These are phyloP conservation scores for Austrofundulus limnaeus DNA, from an alignment of 2,113 vertebrate species.

Conservation along the genomic window DNA sequence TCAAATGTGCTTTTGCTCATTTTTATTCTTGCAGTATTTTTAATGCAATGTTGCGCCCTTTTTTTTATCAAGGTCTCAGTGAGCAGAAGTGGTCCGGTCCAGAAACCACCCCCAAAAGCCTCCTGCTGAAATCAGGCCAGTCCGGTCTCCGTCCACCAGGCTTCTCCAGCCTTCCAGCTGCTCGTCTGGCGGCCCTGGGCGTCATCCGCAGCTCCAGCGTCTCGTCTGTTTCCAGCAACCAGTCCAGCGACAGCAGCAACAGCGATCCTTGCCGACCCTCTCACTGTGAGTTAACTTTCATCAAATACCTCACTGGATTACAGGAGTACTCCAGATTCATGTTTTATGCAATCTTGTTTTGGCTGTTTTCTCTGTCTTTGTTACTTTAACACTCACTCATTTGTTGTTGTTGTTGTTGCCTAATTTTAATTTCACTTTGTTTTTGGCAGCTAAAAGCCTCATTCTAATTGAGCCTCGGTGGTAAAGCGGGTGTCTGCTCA, in stretches of 20 bases:
- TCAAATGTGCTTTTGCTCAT: too few relatives aligned
- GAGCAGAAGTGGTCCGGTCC: conserved; percentile 83
- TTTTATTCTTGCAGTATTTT: too few relatives aligned
- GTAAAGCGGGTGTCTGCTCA: conserved; percentile 17
- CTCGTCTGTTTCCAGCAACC: conserved; percentile 90
- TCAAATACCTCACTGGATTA: neutral
- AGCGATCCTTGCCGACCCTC: conserved; percentile 78
- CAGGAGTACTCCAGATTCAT: neutral
- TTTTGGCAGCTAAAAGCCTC: too few relatives aligned
- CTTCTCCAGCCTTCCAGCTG: conserved; percentile 86
- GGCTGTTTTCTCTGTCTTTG: neutral
- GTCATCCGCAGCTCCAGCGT: conserved; percentile 88
- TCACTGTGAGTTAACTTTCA: conserved; percentile 89
- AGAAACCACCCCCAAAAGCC: conserved; percentile 80
- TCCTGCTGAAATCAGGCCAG: conserved; percentile 84
- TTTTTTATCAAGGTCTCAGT: conserved; percentile 43
- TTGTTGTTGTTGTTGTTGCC: neutral
- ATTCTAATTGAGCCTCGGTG: neutral
- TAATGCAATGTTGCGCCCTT: too few relatives aligned
- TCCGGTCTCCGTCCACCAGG: conserved; percentile 92
- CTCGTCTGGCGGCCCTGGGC: conserved; percentile 86
- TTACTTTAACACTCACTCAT: neutral
- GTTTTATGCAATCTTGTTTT: conserved; percentile 2
- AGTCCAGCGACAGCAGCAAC: conserved; percentile 83
- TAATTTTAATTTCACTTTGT: neutral